Conservation (phyloP, 2,797 vertebrate species). For the Coreius guichenoti region DNA sequence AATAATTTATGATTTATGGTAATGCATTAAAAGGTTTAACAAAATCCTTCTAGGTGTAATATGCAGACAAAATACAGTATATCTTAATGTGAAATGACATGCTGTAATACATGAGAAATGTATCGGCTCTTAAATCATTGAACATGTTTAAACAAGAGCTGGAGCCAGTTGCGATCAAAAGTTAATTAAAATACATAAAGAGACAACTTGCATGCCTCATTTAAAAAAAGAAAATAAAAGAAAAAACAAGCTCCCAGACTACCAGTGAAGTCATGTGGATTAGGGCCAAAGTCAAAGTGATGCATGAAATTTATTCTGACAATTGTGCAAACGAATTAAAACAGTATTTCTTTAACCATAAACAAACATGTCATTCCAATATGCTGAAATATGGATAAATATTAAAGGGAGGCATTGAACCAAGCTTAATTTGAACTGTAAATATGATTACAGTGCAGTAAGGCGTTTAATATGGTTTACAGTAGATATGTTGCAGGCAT, state of each 20-base stretch:
- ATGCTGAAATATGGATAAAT: conserved; percentile 29
- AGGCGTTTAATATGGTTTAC: conserved; percentile 11
- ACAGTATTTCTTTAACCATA: conserved; percentile 1
- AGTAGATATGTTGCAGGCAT: not conserved
- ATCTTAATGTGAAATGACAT: conserved; percentile 8
- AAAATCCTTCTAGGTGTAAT: not conserved
- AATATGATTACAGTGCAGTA: not conserved
- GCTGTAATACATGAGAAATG: not conserved
- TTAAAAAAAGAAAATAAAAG: not conserved
- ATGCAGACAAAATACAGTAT: not conserved
- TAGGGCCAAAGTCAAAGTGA: conserved; percentile 7
- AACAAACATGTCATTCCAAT: conserved; percentile 5
- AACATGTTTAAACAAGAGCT: not conserved
- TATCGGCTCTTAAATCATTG: not conserved
- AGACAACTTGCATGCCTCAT: not conserved
- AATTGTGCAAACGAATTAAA: conserved; percentile 1
- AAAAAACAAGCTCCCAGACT: not conserved
- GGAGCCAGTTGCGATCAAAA: not conserved
- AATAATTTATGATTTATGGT: conserved; percentile 32
- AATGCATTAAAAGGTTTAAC: conserved; percentile 22
- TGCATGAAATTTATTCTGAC: conserved; percentile 8
- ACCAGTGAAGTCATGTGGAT: conserved; percentile 23
- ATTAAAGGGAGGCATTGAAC: conserved; percentile 3
- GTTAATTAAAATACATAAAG: not conserved
- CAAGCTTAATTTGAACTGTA: conserved; percentile 4